Conservation (phyloP, 2,113 vertebrate genomes). For the Peucedramus taeniatus region DNA sequence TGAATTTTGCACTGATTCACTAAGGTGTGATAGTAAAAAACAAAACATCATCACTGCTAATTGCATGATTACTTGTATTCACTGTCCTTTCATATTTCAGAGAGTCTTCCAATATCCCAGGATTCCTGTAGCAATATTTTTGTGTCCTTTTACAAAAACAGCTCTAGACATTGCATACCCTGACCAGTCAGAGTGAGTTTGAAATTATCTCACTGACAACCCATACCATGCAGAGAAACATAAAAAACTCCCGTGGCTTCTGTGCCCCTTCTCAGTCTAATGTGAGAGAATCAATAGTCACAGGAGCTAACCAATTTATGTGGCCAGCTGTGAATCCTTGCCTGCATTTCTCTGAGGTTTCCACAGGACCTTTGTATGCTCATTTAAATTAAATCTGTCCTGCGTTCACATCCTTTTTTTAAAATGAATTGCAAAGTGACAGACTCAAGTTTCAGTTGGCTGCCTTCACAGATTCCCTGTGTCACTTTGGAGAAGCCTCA, state of each 20-base stretch:
- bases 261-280: background rate
- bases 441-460: background rate
- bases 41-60: background rate
- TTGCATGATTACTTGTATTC: background rate
- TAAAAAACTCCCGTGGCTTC: background rate
- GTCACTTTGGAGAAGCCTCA: background rate
- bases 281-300: background rate
- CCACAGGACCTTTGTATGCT: background rate
- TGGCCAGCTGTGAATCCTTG: background rate
- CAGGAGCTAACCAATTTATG: background rate
- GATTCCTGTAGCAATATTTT: background rate
- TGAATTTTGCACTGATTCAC: background rate
- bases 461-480: background rate
- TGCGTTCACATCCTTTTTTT: accelerated
- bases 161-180: background rate
- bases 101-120: background rate
- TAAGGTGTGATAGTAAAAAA: background rate
- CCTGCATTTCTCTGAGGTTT: background rate
- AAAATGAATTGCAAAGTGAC: background rate
- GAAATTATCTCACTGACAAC: background rate
- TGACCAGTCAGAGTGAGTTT: background rate
- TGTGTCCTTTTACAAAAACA: background rate
- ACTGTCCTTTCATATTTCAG: background rate
- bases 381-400: background rate
- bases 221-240: background rate